Base-by-base conservation (phyloP, 2,797 vertebrate genomes). In the Melanotaenia parkinsoni region DNA sequence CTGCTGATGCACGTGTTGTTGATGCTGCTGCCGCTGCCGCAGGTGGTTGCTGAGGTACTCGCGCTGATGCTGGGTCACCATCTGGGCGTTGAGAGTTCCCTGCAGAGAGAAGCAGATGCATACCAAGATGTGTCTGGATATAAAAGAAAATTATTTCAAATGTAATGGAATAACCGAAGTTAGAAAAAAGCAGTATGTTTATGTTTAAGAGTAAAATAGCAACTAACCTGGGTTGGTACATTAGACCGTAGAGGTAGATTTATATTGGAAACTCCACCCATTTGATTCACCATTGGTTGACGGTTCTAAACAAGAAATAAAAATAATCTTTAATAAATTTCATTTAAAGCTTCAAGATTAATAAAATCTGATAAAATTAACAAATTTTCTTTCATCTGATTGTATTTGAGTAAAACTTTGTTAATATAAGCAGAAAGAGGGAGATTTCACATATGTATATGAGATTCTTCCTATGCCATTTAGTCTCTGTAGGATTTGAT, bases 21-120 rank as follows among this genome's bases (percentile, higher is more conserved):
- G 86, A 81, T 96, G 95, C 80, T 96, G 95, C 10, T 93, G 92
- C 1, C 90, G 89, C 43, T 93, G 92, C 1, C 92, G 91, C 4
- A 98, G 93, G 85, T 98, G 96, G 93, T 98, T 98, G 93, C 94
- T 99, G 88, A 99, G 94, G 93, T 97, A 94, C 91, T 99, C 98
- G 65, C 97, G 95, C 93, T 99, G 97, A 74, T 95, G 95, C 91
- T 99, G 98, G 0, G 96, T 96, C 90, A 97, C 80, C 96, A 99
- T 98, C 93, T 99, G 97, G 20, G 97, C 94, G 1, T 97, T 99
- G 88, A 99, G 96, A 69, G 95, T 93, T 87, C 95, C 96, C 97
- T 99, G 85, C 7, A 40, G 64, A 37, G 51, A 30, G 26, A 24
- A 10, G 22, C 14, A 70, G 40, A 32, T 13, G 33, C 20, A 57